A percentile compares a stretch with the other conserved stretches of the same genome.
Conservation (phyloP, 2,888 invertebrate species). For the Calliopum simillimum region DNA sequence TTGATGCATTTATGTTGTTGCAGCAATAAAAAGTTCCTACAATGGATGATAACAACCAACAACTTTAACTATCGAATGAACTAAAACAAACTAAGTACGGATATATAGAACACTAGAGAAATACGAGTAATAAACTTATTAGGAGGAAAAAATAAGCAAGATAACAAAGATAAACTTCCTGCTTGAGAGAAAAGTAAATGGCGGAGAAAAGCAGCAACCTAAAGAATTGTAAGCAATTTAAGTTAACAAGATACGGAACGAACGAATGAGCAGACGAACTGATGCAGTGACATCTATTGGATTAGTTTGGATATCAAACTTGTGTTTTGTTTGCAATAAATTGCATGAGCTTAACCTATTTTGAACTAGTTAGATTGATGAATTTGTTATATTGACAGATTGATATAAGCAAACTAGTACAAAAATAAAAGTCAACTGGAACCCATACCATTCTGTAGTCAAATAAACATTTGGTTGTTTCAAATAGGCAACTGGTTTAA, state of each 20-base stretch:
- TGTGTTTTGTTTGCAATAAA: constrained; percentile 5
- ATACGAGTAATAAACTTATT: not conserved
- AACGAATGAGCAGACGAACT: constrained; percentile 1
- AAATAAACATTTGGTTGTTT: no score
- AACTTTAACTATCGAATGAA: not conserved
- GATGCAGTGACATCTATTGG: constrained; percentile 3
- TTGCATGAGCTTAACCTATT: not conserved
- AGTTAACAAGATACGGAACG: not conserved
- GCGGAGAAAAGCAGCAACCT: not conserved
- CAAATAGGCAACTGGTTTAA: no score
- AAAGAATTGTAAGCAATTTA: not conserved
- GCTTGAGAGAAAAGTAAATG: not conserved
- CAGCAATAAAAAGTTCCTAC: not conserved
- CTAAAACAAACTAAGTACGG: not conserved
- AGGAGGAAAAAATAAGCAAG: not conserved
- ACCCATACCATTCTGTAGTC: no score
- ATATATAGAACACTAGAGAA: constrained; percentile 6
- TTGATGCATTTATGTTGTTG: constrained; percentile 14
- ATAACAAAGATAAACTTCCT: not conserved
- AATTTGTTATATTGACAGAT: no score
- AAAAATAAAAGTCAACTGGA: no score
- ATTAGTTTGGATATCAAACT: not conserved
- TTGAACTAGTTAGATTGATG: no score
- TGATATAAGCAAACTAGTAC: no score
- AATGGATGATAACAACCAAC: not conserved